Base-by-base conservation (phyloP, 2,797 vertebrate genomes). In the Ctenopoma multispine region DNA sequence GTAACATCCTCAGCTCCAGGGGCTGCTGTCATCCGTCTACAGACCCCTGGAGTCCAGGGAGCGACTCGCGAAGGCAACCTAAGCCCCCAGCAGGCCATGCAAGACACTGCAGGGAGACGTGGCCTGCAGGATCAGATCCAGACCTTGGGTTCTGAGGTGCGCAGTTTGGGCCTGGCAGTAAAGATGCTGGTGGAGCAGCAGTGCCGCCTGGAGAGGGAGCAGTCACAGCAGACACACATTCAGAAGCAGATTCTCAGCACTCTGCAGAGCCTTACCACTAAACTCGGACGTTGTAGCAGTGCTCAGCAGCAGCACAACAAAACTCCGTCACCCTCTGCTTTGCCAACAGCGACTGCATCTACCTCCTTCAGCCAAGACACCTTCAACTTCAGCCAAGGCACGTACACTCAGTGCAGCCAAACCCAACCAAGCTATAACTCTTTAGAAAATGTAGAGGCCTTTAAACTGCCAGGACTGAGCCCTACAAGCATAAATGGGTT, bases 181-280 rank as follows among this genome's bases (percentile, higher is more conserved):
- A 94, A 95, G 0, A 48, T 86, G 27, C 87, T 97, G 61, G 92
- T 94, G 54, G 95, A 97, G 86, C 92, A 94, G 68, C 96, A 96
- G 67, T 89, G 92, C 63, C 85, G 71, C 9, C 81, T 95, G 81
- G 95, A 96, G 31, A 91, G 91, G 15, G 96, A 96, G 83, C 95
- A 96, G 82, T 85, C 80, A 2, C 95, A 96, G 69, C 96, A 96
- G 87, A 96, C 96, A 1, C 91, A 91, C 44, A 89, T 96, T 74
- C 96, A 96, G 87, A 95, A 93, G 71, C 95, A 96, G 88, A 93
- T 96, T 78, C 92, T 97, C 60, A 83, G 88, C 86, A 94, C 92
- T 0, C 91, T 97, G 21, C 96, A 96, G 89, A 92, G 87, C 69
- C 81, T 96, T 2, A 75, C 92, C 53, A 87, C 93, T 72, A 93